Evolutionary conservation across 2,797 vertebrate genomes (phyloP), one percentile per base, ranked within the genome.

Genomic region (Rallus crepitans): DNA sequence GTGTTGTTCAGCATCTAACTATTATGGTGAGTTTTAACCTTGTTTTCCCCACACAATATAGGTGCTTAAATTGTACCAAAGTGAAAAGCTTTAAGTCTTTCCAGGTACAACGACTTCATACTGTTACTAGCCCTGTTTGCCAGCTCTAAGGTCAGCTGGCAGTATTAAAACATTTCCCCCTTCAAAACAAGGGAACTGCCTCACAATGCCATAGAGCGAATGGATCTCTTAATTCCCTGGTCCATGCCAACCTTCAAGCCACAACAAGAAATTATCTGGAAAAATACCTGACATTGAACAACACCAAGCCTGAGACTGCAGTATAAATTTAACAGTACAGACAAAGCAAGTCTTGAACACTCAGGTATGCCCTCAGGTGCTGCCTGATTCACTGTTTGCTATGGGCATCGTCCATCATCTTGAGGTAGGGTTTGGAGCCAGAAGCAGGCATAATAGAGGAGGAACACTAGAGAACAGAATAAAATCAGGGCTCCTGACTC

Each of bases 1-100:
- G 33, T 21, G 11, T 35, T 91, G 31, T 47, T 85, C 30, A 72
- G 1, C 11, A 27, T 42, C 52, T 64, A 53, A 18, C 23, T 50
- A 7, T 33, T 69, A 33, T 0, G 0, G 8, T 30, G 6, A 19
- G 17, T 11, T 35, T 31, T 45, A 45, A 45, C 18, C 19, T 89
- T 89, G 61, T 59, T 14, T 48, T 23, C 21, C 21, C 21, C 42
- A 42, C 15, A 65, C 5, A 23, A 7, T 64, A 16, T 16, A 50
- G 27, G 20, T 66, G 48, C 24, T 47, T 93, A 45, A 72, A 53
- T 15, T 79, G 3, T 5, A 68, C 1, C 1, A 42, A 75, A 83
- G 13, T 27, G 9, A 73, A 94, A 71, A n/a, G 1, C 7, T 64
- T 82, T 61, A 77, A 53, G 33, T 14, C 31, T 61, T 95, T 82